Conservation (phyloP, 2,113 vertebrate genomes). For the Camelus dromedarius region DNA sequence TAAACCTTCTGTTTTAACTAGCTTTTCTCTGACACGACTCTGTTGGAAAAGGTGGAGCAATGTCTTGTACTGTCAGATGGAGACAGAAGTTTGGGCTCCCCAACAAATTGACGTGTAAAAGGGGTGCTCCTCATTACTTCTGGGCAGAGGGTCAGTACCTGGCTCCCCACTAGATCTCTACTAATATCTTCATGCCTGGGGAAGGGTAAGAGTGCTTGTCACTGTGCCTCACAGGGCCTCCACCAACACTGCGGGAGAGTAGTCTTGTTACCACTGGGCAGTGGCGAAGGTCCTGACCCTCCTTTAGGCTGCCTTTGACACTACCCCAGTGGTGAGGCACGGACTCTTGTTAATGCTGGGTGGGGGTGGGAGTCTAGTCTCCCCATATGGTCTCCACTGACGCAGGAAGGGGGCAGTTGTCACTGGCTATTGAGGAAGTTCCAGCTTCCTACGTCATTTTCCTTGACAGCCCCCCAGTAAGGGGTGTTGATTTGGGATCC, state of each 20-base stretch:
- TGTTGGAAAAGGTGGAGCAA: neutral
- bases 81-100: neutral
- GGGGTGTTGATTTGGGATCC: fast-evolving
- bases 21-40: neutral
- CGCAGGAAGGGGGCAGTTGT: neutral
- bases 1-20: neutral
- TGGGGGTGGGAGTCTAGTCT: neutral
- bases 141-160: neutral
- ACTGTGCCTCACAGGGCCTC: neutral
- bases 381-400: neutral
- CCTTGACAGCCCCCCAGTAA: neutral
- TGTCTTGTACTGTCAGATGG: neutral
- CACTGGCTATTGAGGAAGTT: neutral
- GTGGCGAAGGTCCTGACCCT: neutral
- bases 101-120: neutral
- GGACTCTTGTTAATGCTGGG: neutral
- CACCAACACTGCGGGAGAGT: neutral
- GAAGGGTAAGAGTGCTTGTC: neutral
- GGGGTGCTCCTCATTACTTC: neutral
- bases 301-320: neutral
- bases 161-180: neutral
- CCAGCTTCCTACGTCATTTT: neutral
- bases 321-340: neutral
- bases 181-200: neutral
- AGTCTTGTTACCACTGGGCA: neutral